Evolutionary conservation across 2,888 invertebrate genomes (phyloP), one percentile per base, ranked within the genome.

Genomic region (Drosophila bunnanda): DNA sequence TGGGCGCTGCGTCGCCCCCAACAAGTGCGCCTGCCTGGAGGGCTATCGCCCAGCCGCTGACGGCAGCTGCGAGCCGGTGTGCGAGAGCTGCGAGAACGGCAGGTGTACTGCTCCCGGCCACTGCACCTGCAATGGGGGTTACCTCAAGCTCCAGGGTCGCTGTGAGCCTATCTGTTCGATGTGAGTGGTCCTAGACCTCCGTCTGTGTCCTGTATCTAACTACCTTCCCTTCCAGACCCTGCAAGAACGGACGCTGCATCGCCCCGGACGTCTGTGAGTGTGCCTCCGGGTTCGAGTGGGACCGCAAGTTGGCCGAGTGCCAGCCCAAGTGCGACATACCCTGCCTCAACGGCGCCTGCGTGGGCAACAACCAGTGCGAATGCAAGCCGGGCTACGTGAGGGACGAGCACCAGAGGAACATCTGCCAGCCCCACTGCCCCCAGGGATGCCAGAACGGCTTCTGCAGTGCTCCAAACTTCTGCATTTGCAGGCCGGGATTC

Each of bases 371-470:
- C 75, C 91, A 93, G 1, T 96, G 96, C 89, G 92, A 92, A 9
- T 95, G 95, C 75, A 93, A 93, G 62, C 70, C 91, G 13, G 95
- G 95, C 41, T 94, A 93, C 65, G 76, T 92, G 1, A 66, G 84
- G 34, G 94, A 94, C 74, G 91, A 90, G 3, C 46, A 68, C 3
- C 90, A 90, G 65, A 78, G 80, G 2, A 89, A 90, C 50, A 93
- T 94, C 59, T 95, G 95, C 77, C 79, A 93, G 7, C 94, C 95
- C 0, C 92, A 94, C 74, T 96, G 96, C 80, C 93, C 94, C 0
- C 94, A 94, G n/a, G 96, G 96, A 1, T 96, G 96, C 79, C 93
- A 93, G 10, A 96, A 96, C 85, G 96, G 96, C 0, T 93, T 93
- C 22, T 96, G 96, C 80, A 94, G 95, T 0, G 94, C 94, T 0